These are phyloP conservation scores for Tenodera sinensis DNA, from an alignment of 2,888 invertebrate genomes.

Conservation along the genomic window DNA sequence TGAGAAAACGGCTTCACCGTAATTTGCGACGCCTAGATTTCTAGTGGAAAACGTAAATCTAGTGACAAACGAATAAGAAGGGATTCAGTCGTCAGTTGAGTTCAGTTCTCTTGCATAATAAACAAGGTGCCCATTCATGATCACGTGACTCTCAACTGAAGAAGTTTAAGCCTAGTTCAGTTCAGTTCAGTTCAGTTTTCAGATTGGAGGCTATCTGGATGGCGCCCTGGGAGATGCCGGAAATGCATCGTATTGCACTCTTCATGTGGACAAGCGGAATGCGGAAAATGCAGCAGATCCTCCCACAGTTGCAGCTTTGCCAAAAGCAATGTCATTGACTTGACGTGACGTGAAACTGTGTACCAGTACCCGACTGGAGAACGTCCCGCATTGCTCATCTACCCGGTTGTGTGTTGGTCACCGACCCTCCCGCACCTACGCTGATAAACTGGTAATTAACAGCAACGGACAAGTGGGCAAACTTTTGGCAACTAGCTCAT, in stretches of 20 bases:
- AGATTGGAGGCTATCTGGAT: no score
- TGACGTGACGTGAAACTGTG: background rate
- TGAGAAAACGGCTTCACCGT: no score
- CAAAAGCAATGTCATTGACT: background rate
- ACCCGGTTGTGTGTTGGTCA: constrained; percentile 9
- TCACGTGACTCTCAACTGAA: no score
- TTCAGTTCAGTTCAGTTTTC: no score
- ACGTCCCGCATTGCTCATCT: background rate
- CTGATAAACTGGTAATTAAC: background rate
- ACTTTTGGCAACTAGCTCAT: no score
- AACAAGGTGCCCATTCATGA: no score
- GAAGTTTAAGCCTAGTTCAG: no score
- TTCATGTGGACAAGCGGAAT: background rate
- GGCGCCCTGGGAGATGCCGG: background rate
- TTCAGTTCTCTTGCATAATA: no score
- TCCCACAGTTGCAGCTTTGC: background rate
- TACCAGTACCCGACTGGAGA: background rate
- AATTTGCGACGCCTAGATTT: no score
- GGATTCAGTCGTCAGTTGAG: no score
- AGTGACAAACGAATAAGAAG: no score
- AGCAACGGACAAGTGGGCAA: background rate
- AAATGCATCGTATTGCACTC: background rate
- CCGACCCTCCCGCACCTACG: background rate
- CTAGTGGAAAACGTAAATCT: no score
- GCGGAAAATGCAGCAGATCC: background rate